Evolutionary conservation across 1,140 invertebrate species (phyloP).

Genomic region (Cydia fagiglandana): DNA sequence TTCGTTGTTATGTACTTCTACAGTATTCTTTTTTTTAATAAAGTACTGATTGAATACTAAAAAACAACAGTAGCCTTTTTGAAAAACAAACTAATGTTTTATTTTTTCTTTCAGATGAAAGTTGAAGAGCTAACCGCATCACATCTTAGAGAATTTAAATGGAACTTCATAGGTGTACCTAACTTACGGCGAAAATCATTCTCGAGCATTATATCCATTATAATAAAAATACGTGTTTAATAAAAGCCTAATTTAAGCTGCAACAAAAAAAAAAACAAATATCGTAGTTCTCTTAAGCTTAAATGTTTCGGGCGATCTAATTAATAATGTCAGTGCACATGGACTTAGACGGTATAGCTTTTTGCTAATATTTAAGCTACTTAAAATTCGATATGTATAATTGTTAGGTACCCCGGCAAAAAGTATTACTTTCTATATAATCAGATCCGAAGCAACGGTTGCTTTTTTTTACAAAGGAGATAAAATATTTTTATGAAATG

Average conservation of each 20-base stretch:
- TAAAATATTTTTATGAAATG: constrained; percentile 74
- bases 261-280: constrained; percentile 69
- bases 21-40: no score
- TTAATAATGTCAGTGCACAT: constrained; percentile 74
- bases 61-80: background rate
- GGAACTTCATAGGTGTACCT: constrained; percentile 75
- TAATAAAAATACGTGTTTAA: constrained; percentile 74
- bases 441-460: constrained; percentile 47
- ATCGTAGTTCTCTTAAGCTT: constrained; percentile 75
- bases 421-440: constrained; percentile 52
- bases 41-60: no score
- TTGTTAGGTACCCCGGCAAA: constrained; percentile 51
- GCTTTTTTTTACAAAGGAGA: constrained; percentile 57
- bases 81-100: background rate
- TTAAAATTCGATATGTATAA: constrained; percentile 56
- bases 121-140: constrained; percentile 72
- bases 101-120: constrained; percentile 67
- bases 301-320: constrained; percentile 73
- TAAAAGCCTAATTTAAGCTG: constrained; percentile 74
- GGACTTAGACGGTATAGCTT: constrained; percentile 72
- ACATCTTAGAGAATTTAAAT: constrained; percentile 73
- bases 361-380: constrained; percentile 54
- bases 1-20: no score
- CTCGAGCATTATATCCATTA: constrained; percentile 72
- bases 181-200: constrained; percentile 70